Base-by-base conservation (phyloP, 2,113 vertebrate genomes). In the Pterophyllum scalare region DNA sequence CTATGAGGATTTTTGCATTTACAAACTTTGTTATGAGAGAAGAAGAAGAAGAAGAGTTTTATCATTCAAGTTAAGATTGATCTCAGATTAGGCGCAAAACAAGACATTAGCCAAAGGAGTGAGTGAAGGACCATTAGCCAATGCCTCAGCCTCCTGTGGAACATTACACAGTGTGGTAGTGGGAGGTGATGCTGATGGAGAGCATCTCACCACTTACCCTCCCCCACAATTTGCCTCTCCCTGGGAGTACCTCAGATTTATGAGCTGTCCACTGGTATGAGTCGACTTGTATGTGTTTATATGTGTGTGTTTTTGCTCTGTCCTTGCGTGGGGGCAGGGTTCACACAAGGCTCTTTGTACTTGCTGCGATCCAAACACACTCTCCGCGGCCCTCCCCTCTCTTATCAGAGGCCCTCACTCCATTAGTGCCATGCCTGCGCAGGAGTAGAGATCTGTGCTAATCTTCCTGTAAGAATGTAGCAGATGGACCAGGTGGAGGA, bases 391-490 rank as follows among this genome's bases (percentile, higher is more conserved):
- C 91, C 92, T 93, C 94, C 90, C 80, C 3, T 91, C 85, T 94
- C 93, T 96, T 96, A 96, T 96, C 95, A 87, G 93, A 89, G 92
- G 87, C 92, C 88, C 93, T 92, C 76, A 26, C 94, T 96, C 94
- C 94, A 95, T 96, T 96, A 96, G 95, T 95, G 93, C 95, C 94
- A 94, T 94, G 91, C 92, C 92, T 61, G 94, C 58, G 87, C 93
- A 89, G 91, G 93, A 95, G 94, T 92, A 91, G 93, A 95, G 94
- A 95, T 93, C 94, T 58, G 91, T 54, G 91, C 92, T 95, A 95
- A 95, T 96, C 95, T 94, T 92, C 75, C 88, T 77, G 75, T 94
- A 95, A 95, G 95, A 96, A 96, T 95, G 95, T 43, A 92, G 92
- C 88, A 87, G 86, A 90, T 85, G 90, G 88, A 90, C 94, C 94